Evolutionary conservation across 2,888 invertebrate species (phyloP).

Genomic region (Leptothorax acervorum): DNA sequence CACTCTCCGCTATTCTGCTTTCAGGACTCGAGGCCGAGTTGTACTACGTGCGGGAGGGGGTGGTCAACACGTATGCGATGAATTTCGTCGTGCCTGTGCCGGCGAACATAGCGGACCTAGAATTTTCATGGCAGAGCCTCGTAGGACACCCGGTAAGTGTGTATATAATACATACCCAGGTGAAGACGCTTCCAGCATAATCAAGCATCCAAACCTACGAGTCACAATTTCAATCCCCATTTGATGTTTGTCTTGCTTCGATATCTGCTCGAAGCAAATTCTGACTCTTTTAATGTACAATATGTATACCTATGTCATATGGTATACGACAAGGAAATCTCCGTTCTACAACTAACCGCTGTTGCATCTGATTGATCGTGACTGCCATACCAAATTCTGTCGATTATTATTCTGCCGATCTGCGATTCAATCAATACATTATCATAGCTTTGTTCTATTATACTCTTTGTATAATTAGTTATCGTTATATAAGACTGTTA

Average conservation of each 20-base stretch:
- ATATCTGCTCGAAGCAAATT: not conserved
- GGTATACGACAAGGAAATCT: slow-evolving; percentile 79
- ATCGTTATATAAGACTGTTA: not conserved
- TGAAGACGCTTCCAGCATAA: not conserved
- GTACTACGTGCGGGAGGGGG: slow-evolving; percentile 94
- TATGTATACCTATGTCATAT: not conserved
- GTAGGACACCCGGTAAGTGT: slow-evolving; percentile 90
- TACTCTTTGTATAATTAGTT: not conserved
- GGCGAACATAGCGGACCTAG: slow-evolving; percentile 92
- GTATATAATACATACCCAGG: slow-evolving; percentile 76
- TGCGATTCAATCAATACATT: not conserved
- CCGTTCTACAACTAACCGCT: slow-evolving; percentile 58
- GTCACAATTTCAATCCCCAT: not conserved
- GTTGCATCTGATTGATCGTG: slow-evolving; percentile 46
- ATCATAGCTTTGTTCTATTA: not conserved
- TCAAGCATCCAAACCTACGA: not conserved
- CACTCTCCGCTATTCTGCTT: slow-evolving; percentile 78
- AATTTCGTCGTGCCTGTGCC: slow-evolving; percentile 93
- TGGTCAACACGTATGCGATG: slow-evolving; percentile 94
- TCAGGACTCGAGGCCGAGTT: slow-evolving; percentile 91
- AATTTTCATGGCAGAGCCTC: slow-evolving; percentile 95
- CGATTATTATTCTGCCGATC: slow-evolving; percentile 29
- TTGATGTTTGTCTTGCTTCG: not conserved
- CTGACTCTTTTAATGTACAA: not conserved
- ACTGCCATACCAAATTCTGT: slow-evolving; percentile 53